A percentile compares a stretch with the other conserved stretches of the same genome.
These are phyloP conservation scores for Drosophila quinaria DNA, from an alignment of 2,888 invertebrate genomes.

Conservation along the genomic window DNA sequence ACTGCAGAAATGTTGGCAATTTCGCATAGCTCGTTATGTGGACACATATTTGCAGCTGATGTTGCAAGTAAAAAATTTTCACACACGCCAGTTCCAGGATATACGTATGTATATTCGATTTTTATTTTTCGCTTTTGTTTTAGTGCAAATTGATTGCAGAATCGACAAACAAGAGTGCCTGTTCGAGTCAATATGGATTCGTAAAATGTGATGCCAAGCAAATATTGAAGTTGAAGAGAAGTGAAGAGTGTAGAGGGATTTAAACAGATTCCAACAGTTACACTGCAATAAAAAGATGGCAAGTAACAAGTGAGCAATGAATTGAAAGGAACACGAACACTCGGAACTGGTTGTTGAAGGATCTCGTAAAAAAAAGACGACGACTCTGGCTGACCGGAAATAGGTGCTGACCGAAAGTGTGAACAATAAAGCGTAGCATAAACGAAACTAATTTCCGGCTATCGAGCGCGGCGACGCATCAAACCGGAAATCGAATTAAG, in stretches of 20 bases:
- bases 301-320: constrained; percentile 4
- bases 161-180: constrained; percentile 30
- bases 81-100: constrained; percentile 6
- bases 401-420: constrained; percentile 31
- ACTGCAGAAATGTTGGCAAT: not conserved
- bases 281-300: constrained; percentile 9
- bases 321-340: not conserved
- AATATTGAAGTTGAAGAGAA: constrained; percentile 34
- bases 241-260: not conserved
- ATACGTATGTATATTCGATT: not conserved
- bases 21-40: constrained; percentile 10
- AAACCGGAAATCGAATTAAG: constrained; percentile 77
- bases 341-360: not conserved
- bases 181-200: constrained; percentile 20
- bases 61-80: constrained; percentile 18
- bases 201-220: constrained; percentile 33
- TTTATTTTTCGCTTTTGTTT: not conserved
- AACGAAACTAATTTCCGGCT: constrained; percentile 81
- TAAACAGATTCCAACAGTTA: constrained; percentile 4
- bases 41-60: constrained; percentile 15
- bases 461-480: constrained; percentile 56
- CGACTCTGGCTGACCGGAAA: constrained; percentile 1
- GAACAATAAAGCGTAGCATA: constrained; percentile 49
- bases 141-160: constrained; percentile 36
- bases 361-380: too few relatives aligned